Evolutionary conservation across 2,113 vertebrate genomes (phyloP), one percentile per base, ranked within the genome.

Genomic region (Podarcis cretensis): DNA sequence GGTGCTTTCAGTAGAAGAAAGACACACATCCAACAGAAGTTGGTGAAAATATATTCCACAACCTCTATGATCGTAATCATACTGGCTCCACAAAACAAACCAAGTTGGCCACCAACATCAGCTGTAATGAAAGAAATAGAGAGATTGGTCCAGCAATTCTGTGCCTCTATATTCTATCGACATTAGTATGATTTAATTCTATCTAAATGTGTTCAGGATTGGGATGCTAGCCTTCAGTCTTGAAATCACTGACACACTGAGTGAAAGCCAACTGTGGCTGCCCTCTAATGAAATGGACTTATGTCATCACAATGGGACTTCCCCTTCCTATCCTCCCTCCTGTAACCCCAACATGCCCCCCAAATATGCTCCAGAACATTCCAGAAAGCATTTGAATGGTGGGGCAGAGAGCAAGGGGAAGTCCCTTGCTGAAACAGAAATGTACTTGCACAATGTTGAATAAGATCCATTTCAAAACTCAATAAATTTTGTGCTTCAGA

Each of bases 81-180:
- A 86, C 97, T 98, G 92, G 97, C 97, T 84, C 97, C 97, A 94
- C 97, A 97, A 93, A 97, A 97, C 57, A 98, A 89, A 59, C 97
- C 97, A 66, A 97, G 95, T 77, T 97, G 97, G 77, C 97, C 96
- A 2, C 97, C 97, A 75, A 98, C 87, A 89, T 98, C 95, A 8
- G 96, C 96, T 97, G 91, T 81, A 95, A 95, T 48, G 91, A 91
- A 96, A 93, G 23, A 84, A 95, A 87, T 76, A 94, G 90, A 92
- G 54, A 73, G 2, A 86, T 95, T 89, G 94, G 71, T 63, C 1
- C 1, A 84, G 63, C 9, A 90, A n/a, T 23, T 81, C 35, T 59
- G 20, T 13, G 2, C 66, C 59, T 68, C 6, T 57, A 37, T 75
- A 37, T 2, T 37, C 20, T 2, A 48, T 21, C 20, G 21, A n/a